A percentile compares a stretch with the other conserved stretches of the same genome.
These are phyloP conservation scores for Sphecodes monilicornis DNA, from an alignment of 2,888 invertebrate species.

Conservation along the genomic window DNA sequence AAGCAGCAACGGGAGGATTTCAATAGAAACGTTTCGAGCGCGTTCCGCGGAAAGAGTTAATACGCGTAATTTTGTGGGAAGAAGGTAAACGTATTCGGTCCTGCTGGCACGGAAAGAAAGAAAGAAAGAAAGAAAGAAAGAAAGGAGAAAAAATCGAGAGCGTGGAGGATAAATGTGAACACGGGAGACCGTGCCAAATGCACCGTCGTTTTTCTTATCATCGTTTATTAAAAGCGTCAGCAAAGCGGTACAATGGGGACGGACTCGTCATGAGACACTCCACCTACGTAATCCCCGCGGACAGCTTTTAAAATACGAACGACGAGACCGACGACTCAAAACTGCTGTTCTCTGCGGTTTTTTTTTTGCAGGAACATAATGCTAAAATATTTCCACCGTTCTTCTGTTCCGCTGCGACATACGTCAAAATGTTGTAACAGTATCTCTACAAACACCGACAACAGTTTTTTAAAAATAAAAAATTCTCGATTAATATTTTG, in stretches of 20 bases:
- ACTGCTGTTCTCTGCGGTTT: background rate
- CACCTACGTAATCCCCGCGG: conserved; percentile 44
- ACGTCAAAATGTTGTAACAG: background rate
- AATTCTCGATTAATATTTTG: too few species aligned
- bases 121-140: background rate
- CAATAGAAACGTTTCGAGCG: conserved; percentile 29
- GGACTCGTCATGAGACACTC: conserved; percentile 53
- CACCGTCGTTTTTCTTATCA: conserved; percentile 37
- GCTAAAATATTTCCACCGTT: background rate
- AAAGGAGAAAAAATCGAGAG: background rate
- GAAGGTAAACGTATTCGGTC: conserved; percentile 9
- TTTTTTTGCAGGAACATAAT: background rate
- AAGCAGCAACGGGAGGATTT: conserved; percentile 28
- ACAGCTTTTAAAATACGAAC: conserved; percentile 30
- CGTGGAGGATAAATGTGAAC: conserved; percentile 30
- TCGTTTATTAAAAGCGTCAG: conserved; percentile 60
- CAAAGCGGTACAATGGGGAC: conserved; percentile 57
- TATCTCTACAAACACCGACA: background rate
- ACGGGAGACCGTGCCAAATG: conserved; percentile 35
- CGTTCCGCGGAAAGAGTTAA: conserved; percentile 29
- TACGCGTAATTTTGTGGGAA: conserved; percentile 37
- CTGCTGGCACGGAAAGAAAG: background rate
- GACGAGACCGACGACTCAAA: conserved; percentile 13
- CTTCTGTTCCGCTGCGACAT: background rate
- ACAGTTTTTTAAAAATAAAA: background rate